Base-by-base conservation (phyloP, 2,888 invertebrate species). In the Lithosia quadra region DNA sequence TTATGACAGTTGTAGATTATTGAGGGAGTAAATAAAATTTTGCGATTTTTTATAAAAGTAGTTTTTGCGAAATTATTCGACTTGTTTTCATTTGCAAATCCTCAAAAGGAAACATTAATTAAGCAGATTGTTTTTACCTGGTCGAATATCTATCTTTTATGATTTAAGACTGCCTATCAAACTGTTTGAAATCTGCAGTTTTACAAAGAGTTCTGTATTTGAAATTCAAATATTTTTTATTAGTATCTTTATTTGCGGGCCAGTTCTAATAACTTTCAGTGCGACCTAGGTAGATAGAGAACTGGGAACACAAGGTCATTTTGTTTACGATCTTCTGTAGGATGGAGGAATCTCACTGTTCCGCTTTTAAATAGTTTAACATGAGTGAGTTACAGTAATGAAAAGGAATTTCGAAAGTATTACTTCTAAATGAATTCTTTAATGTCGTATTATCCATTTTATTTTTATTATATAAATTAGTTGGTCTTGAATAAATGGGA, bases 211-310 rank as follows among this genome's bases (percentile, higher is more conserved):
- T 49, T 49, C 49, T n/a, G 18, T 49, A 49, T 49, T 49, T 49
- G 49, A 49, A 49, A 49, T 49, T 49, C 18, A 49, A 49, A n/a
- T 49, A 49, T 49, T 49, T 49, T 49, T 49, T 49, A 49, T n/a
- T 43, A 49, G 49, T n/a, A 49, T 49, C 9, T 49, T 49, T 49
- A 49, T 49, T n/a, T 49, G 49, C 49, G 18, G 18, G n/a, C n/a
- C 49, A 49, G 49, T n/a, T 49, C 49, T 49, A 49, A 49, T n/a
- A n/a, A 49, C 49, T 49, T 49, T 49, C 49, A 49, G 49, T 49
- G 49, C 3, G n/a, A 49, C 49, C 49, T 49, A 49, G 49, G 49
- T 18, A 49, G 49, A 49, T 49, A 49, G 18, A 43, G 49, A 49
- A 49, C n/a, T 49, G 49, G 43, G 18, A 43, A 43, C 39, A 39